A percentile compares a stretch with the other conserved stretches of the same genome.
phyloP scores from a whole-genome alignment of 2,888 invertebrate genomes.

The Lycia hirtaria region DNA sequence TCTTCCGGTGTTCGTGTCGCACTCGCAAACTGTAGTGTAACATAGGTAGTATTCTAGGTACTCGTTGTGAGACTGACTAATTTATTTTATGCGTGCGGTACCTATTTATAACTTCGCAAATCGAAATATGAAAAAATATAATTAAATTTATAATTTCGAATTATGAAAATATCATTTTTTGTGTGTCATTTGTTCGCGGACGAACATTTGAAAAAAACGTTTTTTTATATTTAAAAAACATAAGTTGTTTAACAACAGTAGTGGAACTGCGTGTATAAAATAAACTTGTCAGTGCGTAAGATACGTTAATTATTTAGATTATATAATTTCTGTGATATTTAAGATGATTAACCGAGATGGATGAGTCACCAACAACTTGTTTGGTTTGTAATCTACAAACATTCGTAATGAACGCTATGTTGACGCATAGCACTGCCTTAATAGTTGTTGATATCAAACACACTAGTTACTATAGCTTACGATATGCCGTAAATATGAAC shows the following conservation, averaged over 20 bases:
- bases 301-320: slow-evolving; percentile 41
- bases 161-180: too few species aligned
- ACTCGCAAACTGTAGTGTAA: slow-evolving; percentile 69
- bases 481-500: slow-evolving; percentile 10
- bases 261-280: slow-evolving; percentile 30
- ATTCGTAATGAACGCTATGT: slow-evolving; percentile 39
- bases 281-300: slow-evolving; percentile 25
- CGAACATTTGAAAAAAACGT: too few species aligned
- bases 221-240: too few species aligned
- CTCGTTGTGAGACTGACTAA: slow-evolving; percentile 25
- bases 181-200: too few species aligned
- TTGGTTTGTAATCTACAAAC: slow-evolving; percentile 65
- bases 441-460: slow-evolving; percentile 25
- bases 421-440: slow-evolving; percentile 52
- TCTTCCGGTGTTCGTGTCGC: slow-evolving; percentile 76
- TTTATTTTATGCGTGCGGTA: slow-evolving; percentile 2
- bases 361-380: slow-evolving; percentile 66
- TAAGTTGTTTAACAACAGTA: too few species aligned
- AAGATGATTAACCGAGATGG: slow-evolving; percentile 68
- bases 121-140: too few species aligned
- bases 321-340: slow-evolving; percentile 79
- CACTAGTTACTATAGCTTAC: background rate
- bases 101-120: background rate
- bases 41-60: slow-evolving; percentile 47
- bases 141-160: too few species aligned